These are phyloP conservation scores for Poeciliopsis infans DNA, from an alignment of 2,797 vertebrate species.

Conservation along the genomic window DNA sequence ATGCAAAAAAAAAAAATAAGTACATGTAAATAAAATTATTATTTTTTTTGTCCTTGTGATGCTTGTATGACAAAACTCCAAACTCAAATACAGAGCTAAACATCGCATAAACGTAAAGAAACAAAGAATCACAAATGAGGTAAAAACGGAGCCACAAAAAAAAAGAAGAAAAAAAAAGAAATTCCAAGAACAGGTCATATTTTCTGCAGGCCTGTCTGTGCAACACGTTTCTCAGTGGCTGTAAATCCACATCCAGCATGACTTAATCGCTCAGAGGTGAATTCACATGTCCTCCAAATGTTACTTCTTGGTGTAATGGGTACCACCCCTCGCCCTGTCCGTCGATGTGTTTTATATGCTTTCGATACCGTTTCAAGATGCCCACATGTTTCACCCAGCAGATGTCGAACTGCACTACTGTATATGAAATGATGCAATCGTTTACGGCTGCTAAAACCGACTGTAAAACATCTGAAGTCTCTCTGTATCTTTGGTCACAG, in stretches of 20 bases:
- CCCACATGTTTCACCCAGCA: slow-evolving; percentile 64
- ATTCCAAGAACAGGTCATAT: not conserved
- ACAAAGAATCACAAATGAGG: not conserved
- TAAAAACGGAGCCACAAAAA: not conserved
- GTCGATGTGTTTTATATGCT: slow-evolving; percentile 61
- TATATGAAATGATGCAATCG: slow-evolving; percentile 57
- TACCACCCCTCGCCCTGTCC: slow-evolving; percentile 35
- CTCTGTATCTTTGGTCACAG: slow-evolving; percentile 57
- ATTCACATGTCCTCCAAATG: slow-evolving; percentile 70
- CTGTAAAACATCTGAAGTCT: slow-evolving; percentile 73
- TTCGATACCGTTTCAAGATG: slow-evolving; percentile 64
- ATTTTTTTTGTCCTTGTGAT: no score
- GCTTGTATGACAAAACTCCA: not conserved
- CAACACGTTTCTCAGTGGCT: not conserved
- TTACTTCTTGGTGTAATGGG: slow-evolving; percentile 51
- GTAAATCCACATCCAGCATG: slow-evolving; percentile 12
- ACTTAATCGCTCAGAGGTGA: slow-evolving; percentile 50
- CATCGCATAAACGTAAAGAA: not conserved
- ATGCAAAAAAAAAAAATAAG: no score
- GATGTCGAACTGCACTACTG: slow-evolving; percentile 51
- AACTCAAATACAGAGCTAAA: not conserved
- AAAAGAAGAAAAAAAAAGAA: no score
- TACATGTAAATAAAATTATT: no score
- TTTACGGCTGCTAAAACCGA: slow-evolving; percentile 61
- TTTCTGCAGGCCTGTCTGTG: not conserved